A percentile compares a stretch with the other conserved stretches of the same genome.
These are phyloP conservation scores for crab-eating macaque (Macaca fascicularis) DNA, from an alignment of 2,113 vertebrate species.

Conservation along the genomic window T2T-MFA8v1.1 NC_088378.1:38940501-38941000, in stretches of 20 bases:
- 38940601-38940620: neutral
- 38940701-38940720: neutral
- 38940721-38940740: neutral
- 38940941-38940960: neutral
- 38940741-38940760: neutral
- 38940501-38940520: neutral
- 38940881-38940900: neutral
- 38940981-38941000: neutral
- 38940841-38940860: neutral
- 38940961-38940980: neutral
- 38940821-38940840: neutral
- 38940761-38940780: neutral
- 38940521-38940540: neutral
- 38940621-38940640: fast-evolving
- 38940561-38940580: neutral
- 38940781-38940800: neutral
- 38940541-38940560: neutral
- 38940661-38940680: neutral
- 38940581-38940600: neutral
- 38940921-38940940: no score
- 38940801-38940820: neutral
- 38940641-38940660: neutral
- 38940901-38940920: fast-evolving
- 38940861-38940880: neutral
- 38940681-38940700: neutral